phyloP scores from a whole-genome alignment of 2,888 invertebrate genomes.

The Orthosia cruda region DNA sequence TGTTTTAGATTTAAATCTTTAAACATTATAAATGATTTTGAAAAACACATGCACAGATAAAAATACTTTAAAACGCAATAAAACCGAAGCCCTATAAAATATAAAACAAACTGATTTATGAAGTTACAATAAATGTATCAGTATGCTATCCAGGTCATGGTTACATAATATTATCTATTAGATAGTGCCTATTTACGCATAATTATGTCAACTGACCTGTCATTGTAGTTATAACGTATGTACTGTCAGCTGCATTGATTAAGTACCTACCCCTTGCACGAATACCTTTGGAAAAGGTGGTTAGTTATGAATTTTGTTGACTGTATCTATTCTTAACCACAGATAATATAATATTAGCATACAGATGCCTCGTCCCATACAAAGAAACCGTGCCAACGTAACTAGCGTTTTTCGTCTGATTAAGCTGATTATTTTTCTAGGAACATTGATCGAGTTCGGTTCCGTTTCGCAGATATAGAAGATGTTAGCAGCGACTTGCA shows the following conservation, averaged over 20 bases:
- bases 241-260: slow-evolving; percentile 17
- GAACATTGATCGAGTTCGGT: too few relatives aligned
- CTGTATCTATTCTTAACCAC: not conserved
- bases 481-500: too few relatives aligned
- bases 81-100: slow-evolving; percentile 14
- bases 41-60: not conserved
- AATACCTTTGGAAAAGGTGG: not conserved
- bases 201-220: slow-evolving; percentile 48
- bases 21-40: not conserved
- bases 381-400: too few relatives aligned
- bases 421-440: too few relatives aligned
- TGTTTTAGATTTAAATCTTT: not conserved
- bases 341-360: too few relatives aligned
- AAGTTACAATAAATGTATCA: slow-evolving; percentile 49
- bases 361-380: too few relatives aligned
- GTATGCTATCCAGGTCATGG: slow-evolving; percentile 52
- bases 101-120: slow-evolving; percentile 26
- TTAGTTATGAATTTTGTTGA: not conserved
- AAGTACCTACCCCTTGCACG: not conserved
- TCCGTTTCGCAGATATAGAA: too few relatives aligned
- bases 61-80: not conserved
- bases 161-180: slow-evolving; percentile 31
- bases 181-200: slow-evolving; percentile 43
- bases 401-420: too few relatives aligned
- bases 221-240: slow-evolving; percentile 27